Conservation (phyloP, 2,888 invertebrate genomes). For the Carterocephalus palaemon region DNA sequence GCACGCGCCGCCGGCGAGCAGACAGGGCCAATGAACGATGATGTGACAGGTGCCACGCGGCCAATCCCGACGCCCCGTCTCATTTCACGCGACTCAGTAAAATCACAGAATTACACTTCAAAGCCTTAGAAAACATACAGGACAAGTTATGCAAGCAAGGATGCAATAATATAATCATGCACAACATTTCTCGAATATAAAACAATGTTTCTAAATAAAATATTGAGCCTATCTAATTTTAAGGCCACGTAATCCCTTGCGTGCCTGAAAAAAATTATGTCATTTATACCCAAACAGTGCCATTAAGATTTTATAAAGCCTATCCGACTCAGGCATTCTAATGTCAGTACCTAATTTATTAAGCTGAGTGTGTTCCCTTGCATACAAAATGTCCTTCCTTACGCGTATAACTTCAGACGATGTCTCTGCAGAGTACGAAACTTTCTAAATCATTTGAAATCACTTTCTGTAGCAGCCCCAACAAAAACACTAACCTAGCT, state of each 20-base stretch:
- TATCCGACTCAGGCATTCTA: slow-evolving; percentile 58
- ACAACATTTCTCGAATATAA: too few species aligned
- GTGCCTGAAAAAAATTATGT: too few species aligned
- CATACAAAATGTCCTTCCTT: slow-evolving; percentile 61
- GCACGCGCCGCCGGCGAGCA: slow-evolving; percentile 55
- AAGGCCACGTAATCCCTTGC: too few species aligned
- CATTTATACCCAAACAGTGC: too few species aligned
- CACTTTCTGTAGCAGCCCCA: slow-evolving; percentile 27
- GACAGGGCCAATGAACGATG: slow-evolving; percentile 70
- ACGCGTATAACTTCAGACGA: slow-evolving; percentile 33
- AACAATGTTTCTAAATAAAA: too few species aligned
- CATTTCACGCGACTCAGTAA: slow-evolving; percentile 51
- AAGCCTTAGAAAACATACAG: slow-evolving; percentile 41
- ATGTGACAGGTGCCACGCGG: slow-evolving; percentile 64
- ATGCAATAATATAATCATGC: too few species aligned
- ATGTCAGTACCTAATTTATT: slow-evolving; percentile 63
- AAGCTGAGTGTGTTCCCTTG: slow-evolving; percentile 55
- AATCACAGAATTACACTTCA: slow-evolving; percentile 51
- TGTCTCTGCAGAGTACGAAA: slow-evolving; percentile 32
- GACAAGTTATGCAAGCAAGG: slow-evolving; percentile 2
- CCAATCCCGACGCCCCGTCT: slow-evolving; percentile 54
- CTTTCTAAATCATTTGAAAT: slow-evolving; percentile 47
- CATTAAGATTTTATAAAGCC: too few species aligned
- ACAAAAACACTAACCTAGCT: slow-evolving; percentile 16
- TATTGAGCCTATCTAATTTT: too few species aligned